Percentiles rank a stretch among this genome's conserved stretches.
Evolutionary conservation across 2,797 vertebrate species (phyloP).

Genomic region (Steatocranus sp.): DNA sequence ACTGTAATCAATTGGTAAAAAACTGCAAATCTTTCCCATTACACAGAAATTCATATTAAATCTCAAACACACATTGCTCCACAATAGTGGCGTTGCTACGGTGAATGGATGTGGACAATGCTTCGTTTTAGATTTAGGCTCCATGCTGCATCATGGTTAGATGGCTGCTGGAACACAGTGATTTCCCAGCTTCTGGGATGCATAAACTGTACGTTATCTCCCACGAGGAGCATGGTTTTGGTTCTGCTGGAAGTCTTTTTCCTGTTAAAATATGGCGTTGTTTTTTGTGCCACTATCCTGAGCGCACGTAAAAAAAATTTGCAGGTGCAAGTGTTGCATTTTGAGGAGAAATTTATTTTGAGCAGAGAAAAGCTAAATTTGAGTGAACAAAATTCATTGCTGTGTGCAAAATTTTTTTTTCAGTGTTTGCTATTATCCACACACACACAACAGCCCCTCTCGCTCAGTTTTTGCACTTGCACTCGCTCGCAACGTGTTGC

Average conservation of each 20-base stretch:
- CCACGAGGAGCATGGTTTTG: not conserved
- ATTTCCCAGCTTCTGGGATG: not conserved
- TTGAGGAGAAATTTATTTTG: not conserved
- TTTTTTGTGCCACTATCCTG: not conserved
- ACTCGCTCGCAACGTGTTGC: too few species aligned
- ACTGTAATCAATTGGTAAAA: not conserved
- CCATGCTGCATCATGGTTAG: not conserved
- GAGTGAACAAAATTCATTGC: not conserved
- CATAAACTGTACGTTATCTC: not conserved
- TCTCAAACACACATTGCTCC: not conserved
- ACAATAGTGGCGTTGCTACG: not conserved
- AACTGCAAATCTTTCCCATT: not conserved
- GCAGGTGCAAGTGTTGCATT: not conserved
- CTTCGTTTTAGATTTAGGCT: not conserved
- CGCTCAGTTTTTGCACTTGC: not conserved
- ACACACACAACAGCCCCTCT: not conserved
- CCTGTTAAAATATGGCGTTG: not conserved
- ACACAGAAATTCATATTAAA: not conserved
- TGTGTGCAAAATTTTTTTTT: not conserved
- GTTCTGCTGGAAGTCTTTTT: not conserved
- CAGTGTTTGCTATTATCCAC: not conserved
- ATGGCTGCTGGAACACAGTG: not conserved
- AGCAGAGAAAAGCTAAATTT: not conserved
- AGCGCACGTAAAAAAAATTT: accelerated
- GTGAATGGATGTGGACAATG: not conserved